Percentiles rank a stretch among this genome's conserved stretches.
These are phyloP conservation scores for Rhinichthys osculus DNA, from an alignment of 2,797 vertebrate species.

Conservation along the genomic window DNA sequence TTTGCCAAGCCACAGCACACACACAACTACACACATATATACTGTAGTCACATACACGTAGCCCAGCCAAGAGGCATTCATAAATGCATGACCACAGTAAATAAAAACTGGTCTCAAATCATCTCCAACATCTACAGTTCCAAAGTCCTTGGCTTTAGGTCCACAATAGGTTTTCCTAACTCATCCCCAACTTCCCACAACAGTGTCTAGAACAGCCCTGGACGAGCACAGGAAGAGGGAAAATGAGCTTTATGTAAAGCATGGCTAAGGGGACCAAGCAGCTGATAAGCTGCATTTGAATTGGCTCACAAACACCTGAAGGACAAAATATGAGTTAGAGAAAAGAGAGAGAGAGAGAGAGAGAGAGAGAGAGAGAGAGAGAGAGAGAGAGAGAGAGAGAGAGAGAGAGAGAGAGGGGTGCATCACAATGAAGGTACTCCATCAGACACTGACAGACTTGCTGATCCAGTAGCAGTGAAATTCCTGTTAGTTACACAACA, in stretches of 20 bases:
- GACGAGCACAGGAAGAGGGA: slow-evolving; percentile 46
- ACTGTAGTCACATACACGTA: slow-evolving; percentile 5
- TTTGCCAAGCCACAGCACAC: slow-evolving; percentile 22
- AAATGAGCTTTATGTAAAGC: slow-evolving; percentile 54
- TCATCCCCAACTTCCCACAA: neutral
- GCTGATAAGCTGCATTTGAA: slow-evolving; percentile 54
- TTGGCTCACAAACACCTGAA: slow-evolving; percentile 50
- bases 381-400: neutral
- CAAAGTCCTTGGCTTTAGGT: neutral
- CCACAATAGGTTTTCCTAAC: slow-evolving; percentile 8
- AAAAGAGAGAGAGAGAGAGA: slow-evolving; percentile 4
- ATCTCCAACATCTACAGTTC: slow-evolving; percentile 36
- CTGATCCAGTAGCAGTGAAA: slow-evolving; percentile 47
- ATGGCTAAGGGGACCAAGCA: slow-evolving; percentile 30
- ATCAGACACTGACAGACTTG: slow-evolving; percentile 47
- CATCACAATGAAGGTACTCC: slow-evolving; percentile 33
- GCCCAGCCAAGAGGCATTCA: slow-evolving; percentile 19
- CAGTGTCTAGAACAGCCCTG: slow-evolving; percentile 22
- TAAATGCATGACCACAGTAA: slow-evolving; percentile 23
- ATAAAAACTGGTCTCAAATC: slow-evolving; percentile 25
- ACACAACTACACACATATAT: slow-evolving; percentile 34
- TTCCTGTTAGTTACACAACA: slow-evolving; percentile 48
- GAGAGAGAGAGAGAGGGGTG: too few species aligned
- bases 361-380: slow-evolving; percentile 5
- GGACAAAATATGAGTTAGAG: slow-evolving; percentile 39